phyloP scores from a whole-genome alignment of 2,797 vertebrate genomes.

The Sebastiscus tertius region DNA sequence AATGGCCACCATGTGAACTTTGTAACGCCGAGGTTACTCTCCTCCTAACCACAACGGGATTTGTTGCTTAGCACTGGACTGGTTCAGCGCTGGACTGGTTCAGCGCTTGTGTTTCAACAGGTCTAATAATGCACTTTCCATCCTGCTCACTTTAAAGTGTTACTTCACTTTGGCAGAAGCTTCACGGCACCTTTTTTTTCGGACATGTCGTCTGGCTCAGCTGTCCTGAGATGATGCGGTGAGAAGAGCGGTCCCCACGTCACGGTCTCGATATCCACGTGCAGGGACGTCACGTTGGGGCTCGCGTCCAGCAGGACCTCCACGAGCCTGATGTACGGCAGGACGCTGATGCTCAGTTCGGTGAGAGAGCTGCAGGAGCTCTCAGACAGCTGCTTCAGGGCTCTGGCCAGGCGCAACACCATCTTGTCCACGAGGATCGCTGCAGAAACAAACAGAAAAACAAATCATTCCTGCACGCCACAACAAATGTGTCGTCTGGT shows the following conservation, averaged over 20 bases:
- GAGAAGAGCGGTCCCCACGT: neutral
- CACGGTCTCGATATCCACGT: slow-evolving; percentile 62
- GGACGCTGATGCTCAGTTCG: slow-evolving; percentile 58
- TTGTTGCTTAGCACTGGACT: neutral
- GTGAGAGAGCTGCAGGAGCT: slow-evolving; percentile 57
- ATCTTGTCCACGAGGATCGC: slow-evolving; percentile 53
- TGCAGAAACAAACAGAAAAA: slow-evolving; percentile 33
- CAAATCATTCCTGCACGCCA: neutral
- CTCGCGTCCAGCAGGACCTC: slow-evolving; percentile 58
- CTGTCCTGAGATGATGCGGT: too few species aligned
- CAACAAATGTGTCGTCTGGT: neutral
- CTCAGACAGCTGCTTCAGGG: slow-evolving; percentile 65
- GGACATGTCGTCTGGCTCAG: neutral
- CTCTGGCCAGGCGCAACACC: slow-evolving; percentile 52
- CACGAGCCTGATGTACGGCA: slow-evolving; percentile 49
- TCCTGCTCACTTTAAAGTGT: neutral
- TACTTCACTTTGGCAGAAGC: neutral
- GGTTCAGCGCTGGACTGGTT: neutral
- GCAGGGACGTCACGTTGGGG: slow-evolving; percentile 58
- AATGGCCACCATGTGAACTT: neutral
- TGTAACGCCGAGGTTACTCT: neutral
- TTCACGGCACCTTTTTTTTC: slow-evolving; percentile 32
- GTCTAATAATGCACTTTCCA: neutral
- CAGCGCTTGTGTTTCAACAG: neutral
- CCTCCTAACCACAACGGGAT: neutral